phyloP scores from a whole-genome alignment of 1,140 invertebrate species.

The Maniola jurtina region DNA sequence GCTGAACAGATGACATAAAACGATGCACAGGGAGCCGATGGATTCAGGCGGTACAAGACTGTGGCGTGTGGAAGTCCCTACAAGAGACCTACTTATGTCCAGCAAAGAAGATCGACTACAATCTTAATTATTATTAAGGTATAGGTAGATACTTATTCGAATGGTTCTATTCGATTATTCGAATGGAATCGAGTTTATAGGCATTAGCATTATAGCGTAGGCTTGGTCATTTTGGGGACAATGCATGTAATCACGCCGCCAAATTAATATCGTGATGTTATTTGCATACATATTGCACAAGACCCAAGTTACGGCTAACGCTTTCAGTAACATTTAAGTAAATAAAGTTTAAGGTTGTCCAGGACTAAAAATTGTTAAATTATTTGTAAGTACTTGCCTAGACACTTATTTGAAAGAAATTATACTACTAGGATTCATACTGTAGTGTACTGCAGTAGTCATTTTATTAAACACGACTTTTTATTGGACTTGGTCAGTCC shows the following conservation, averaged over 20 bases:
- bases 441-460: too few relatives aligned
- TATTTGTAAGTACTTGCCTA: not conserved
- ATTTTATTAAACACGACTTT: too few relatives aligned
- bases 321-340: constrained; percentile 25
- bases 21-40: too few relatives aligned
- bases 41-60: too few relatives aligned
- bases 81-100: too few relatives aligned
- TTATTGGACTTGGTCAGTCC: too few relatives aligned
- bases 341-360: constrained; percentile 24
- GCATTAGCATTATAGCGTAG: constrained; percentile 17
- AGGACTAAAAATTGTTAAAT: not conserved
- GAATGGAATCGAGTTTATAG: not conserved
- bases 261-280: constrained; percentile 27
- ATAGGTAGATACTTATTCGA: too few relatives aligned
- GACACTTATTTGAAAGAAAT: not conserved
- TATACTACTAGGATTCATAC: too few relatives aligned
- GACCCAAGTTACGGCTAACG: constrained; percentile 17
- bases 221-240: constrained; percentile 22
- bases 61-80: too few relatives aligned
- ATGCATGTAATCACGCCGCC: constrained; percentile 26
- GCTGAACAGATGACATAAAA: too few relatives aligned
- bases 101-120: too few relatives aligned
- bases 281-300: constrained; percentile 34
- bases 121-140: too few relatives aligned
- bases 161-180: not conserved